These are phyloP conservation scores for Regulus satrapa DNA, from an alignment of 2,113 vertebrate genomes.

Conservation along the genomic window DNA sequence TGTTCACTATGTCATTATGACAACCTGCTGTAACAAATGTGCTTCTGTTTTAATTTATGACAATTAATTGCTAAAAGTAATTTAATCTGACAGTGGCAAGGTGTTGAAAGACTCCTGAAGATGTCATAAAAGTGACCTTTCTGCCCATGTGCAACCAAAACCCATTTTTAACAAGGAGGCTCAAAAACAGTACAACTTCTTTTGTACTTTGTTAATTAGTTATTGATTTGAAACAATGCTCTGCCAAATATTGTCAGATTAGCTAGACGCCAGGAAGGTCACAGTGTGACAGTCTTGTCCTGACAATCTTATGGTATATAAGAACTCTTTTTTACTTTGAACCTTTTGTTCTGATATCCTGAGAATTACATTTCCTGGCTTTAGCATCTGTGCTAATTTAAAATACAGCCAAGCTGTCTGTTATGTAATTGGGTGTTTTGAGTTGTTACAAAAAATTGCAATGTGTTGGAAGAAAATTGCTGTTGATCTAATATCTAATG, in stretches of 20 bases:
- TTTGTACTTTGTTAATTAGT: slow-evolving; percentile 99
- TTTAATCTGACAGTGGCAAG: slow-evolving; percentile 94
- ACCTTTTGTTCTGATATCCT: slow-evolving; percentile 62
- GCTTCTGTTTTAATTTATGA: slow-evolving; percentile 86
- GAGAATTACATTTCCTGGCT: slow-evolving; percentile 59
- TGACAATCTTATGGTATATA: slow-evolving; percentile 63
- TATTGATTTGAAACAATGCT: slow-evolving; percentile 99
- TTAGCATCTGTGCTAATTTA: slow-evolving; percentile 54
- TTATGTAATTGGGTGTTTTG: slow-evolving; percentile 37
- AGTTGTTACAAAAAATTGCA: slow-evolving; percentile 32
- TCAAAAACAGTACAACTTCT: slow-evolving; percentile 88
- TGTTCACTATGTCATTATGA: slow-evolving; percentile 78
- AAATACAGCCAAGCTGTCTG: slow-evolving; percentile 49
- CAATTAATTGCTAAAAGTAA: slow-evolving; percentile 97
- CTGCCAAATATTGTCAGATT: slow-evolving; percentile 92
- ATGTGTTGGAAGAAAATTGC: background rate
- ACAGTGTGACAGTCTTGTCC: slow-evolving; percentile 70
- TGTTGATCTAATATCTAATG: background rate
- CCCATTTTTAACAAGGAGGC: slow-evolving; percentile 90
- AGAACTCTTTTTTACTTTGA: slow-evolving; percentile 56
- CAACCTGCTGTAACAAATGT: slow-evolving; percentile 78
- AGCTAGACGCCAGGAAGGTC: slow-evolving; percentile 84
- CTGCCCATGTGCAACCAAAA: slow-evolving; percentile 82
- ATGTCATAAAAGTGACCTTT: slow-evolving; percentile 97
- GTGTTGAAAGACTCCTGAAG: slow-evolving; percentile 83